Base-by-base conservation (phyloP, 2,113 vertebrate species). In the Egretta garzetta region DNA sequence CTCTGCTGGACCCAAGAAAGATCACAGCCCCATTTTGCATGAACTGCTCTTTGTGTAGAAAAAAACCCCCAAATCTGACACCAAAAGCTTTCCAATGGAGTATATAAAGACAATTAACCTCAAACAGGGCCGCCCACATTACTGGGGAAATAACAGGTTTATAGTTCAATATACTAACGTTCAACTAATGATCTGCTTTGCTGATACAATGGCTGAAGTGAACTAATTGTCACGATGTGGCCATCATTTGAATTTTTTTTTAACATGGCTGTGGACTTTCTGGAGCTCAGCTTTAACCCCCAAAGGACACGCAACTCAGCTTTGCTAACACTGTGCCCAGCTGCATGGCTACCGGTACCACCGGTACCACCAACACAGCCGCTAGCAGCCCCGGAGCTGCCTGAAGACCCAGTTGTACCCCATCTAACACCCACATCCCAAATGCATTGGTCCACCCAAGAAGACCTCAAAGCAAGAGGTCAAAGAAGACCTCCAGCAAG, bases 241-340 rank as follows among this genome's bases (percentile, higher is more conserved):
- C 66, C 27, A 24, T 17, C 17, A 35, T 66, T 41, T 76, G 60
- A 93, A 35, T 32, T 5, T 68, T 67, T 75, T 76, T 86, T 22
- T 23, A 74, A 80, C 41, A 58, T 12, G 83, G 43, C 33, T 86
- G 32, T 70, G 41, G 21, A 52, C 43, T 68, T 93, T 56, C 45
- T 83, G 50, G 41, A 82, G 82, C 71, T 86, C 63, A 71, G 66
- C 49, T 79, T 91, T 58, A 90, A 58, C 11, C 26, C 41, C 19
- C 32, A 32, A 59, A 75, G 15, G 16, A 89, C 21, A 19, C 39
- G 55, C 22, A 15, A 41, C 55, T 47, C 0, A 0, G 33, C 43
- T 75, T 70, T 70, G 49, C 35, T 20, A 59, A 6, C 0, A 0
- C 55, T 33, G 68, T 23, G 20, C 45, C 45, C 37, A 2, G 13